These are phyloP conservation scores for Fragariocoptes setiger DNA, from an alignment of 1,140 invertebrate species.

Conservation along the genomic window DNA sequence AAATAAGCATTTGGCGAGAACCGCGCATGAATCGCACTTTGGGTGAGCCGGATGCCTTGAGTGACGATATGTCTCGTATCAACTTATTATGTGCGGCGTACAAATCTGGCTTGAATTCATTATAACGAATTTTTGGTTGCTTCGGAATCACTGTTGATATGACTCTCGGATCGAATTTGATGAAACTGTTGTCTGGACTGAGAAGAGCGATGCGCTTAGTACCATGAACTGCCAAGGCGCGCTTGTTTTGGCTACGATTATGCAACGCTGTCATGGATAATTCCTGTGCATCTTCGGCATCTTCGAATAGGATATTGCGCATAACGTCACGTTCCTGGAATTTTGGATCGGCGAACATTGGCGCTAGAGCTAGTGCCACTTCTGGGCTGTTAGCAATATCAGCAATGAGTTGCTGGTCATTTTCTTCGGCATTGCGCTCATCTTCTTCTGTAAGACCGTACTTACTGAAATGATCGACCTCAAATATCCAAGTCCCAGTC, in stretches of 20 bases:
- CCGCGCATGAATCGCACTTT: slow-evolving; percentile 8
- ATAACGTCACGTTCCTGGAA: slow-evolving; percentile 24
- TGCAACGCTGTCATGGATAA: too few relatives aligned
- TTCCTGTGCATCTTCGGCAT: slow-evolving; percentile 26
- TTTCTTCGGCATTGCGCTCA: slow-evolving; percentile 38
- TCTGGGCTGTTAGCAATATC: too few relatives aligned
- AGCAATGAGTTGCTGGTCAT: slow-evolving; percentile 1
- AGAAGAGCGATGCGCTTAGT: neutral
- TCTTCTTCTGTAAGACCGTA: slow-evolving; percentile 70
- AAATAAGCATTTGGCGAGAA: slow-evolving; percentile 1
- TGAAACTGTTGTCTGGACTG: neutral
- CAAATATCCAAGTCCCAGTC: slow-evolving; percentile 73
- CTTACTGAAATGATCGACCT: slow-evolving; percentile 28
- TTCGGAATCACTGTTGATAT: neutral
- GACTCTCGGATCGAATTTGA: slow-evolving; percentile 2
- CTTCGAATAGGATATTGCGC: slow-evolving; percentile 34
- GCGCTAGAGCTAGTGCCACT: slow-evolving; percentile 1
- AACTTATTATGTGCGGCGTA: neutral
- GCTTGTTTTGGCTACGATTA: too few relatives aligned
- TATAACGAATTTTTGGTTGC: slow-evolving; percentile 1
- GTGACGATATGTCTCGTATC: slow-evolving; percentile 3
- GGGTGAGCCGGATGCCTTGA: neutral
- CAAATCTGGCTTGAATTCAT: slow-evolving; percentile 4
- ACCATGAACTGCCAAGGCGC: too few relatives aligned
- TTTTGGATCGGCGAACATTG: neutral